phyloP scores from a whole-genome alignment of 2,888 invertebrate genomes.

The Coremacera marginata region DNA sequence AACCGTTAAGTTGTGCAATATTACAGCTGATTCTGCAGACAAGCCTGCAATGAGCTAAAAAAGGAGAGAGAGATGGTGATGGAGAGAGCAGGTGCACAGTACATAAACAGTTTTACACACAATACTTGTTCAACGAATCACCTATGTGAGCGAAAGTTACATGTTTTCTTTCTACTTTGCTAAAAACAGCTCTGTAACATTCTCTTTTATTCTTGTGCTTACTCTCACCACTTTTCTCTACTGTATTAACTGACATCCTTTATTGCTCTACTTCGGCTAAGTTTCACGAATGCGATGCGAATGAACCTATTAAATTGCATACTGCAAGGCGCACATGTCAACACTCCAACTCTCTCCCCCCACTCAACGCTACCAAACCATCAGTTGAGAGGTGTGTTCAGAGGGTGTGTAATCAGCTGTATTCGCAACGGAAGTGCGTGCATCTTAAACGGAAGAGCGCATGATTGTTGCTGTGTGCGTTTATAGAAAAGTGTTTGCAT shows the following conservation, averaged over 20 bases:
- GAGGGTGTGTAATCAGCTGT: conserved; percentile 20
- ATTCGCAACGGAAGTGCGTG: conserved; percentile 7
- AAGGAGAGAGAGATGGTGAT: background rate
- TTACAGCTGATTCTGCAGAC: conserved; percentile 35
- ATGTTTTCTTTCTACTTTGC: background rate
- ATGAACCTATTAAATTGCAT: conserved; percentile 25
- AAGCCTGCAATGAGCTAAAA: background rate
- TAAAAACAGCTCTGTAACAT: background rate
- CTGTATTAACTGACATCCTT: background rate
- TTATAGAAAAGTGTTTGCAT: background rate
- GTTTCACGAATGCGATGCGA: conserved; percentile 2
- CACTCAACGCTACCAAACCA: background rate
- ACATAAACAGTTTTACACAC: too few species aligned
- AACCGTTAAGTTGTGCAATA: conserved; percentile 1
- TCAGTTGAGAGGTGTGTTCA: background rate
- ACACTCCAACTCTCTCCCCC: background rate
- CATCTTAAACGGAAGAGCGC: background rate
- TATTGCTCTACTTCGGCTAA: background rate
- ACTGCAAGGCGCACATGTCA: background rate
- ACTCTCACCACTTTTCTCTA: background rate
- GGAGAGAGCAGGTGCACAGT: background rate
- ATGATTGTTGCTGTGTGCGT: conserved; percentile 20
- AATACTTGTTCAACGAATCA: too few species aligned
- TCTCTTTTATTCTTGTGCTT: background rate
- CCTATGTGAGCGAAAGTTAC: too few species aligned